Evolutionary conservation across 1,140 invertebrate species (phyloP), one percentile per base, ranked within the genome.

Genomic region (Colletes latitarsis): DNA sequence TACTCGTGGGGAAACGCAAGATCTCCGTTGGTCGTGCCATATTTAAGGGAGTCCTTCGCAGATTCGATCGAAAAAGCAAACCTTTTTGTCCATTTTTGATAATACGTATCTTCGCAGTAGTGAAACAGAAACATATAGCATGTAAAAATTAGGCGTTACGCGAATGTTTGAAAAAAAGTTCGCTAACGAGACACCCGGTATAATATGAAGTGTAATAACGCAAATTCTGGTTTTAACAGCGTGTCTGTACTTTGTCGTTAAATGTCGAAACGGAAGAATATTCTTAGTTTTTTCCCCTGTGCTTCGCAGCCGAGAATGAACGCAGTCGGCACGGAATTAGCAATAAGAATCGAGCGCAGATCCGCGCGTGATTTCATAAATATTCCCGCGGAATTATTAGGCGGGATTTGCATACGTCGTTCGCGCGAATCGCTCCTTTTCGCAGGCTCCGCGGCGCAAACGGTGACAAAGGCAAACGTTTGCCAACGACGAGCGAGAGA

Each of bases 331-430:
- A 15, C 43, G n/a, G 9, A 52, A 67, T 64, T 41, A 21, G 73
- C 5, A 19, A 57, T 57, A 68, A 30, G 21, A 68, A 76, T 76
- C 52, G 64, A 6, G 6, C 63, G 63, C 43, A n/a, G 14, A 55
- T 0, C 10, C 1, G 41, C 58, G 21, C 9, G 43, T 21, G 52
- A 30, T 68, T 76, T 76, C 64, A 58, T 43, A 76, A 76, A 76
- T 76, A 76, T 76, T 57, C 41, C 10, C 52, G 9, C 19, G 74
- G 74, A 57, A 76, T 68, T 76, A 74, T 74, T 39, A 76, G 43
- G 3, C 63, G 2, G 10, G 19, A 30, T 73, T 73, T 62, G 41
- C 57, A 60, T 72, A 60, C n/a, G 55, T 30, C 69, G 57, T n/a
- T 58, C 19, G 49, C 8, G 39, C 53, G 53, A 71, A 60, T 53